A percentile compares a stretch with the other conserved stretches of the same genome.
phyloP scores from a whole-genome alignment of 2,113 vertebrate genomes.

The Paedocypris sp. region DNA sequence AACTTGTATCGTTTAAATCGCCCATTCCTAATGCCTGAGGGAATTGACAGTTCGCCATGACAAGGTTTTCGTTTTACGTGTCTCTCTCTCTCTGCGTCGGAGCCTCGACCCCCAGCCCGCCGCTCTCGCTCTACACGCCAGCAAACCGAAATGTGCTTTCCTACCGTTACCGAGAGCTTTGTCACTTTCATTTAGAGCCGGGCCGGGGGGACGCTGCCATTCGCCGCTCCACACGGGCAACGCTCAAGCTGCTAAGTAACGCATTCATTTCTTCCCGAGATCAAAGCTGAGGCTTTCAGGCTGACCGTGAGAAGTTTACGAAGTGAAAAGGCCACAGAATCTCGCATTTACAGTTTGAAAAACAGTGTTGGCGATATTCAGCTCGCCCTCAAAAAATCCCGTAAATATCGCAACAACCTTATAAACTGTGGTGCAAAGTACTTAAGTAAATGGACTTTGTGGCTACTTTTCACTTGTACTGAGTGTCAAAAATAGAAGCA shows the following conservation, averaged over 20 bases:
- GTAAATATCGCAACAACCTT: too few relatives aligned
- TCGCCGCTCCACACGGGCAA: slow-evolving; percentile 13
- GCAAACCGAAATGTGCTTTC: slow-evolving; percentile 6
- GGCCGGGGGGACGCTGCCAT: slow-evolving; percentile 6
- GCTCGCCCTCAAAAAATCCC: background rate
- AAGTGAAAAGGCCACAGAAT: slow-evolving; percentile 4
- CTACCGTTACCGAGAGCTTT: slow-evolving; percentile 29
- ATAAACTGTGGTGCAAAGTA: too few relatives aligned
- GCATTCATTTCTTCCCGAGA: slow-evolving; percentile 30
- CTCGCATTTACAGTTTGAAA: background rate
- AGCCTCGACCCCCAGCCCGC: background rate
- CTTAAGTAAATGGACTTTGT: too few relatives aligned
- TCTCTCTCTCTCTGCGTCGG: background rate
- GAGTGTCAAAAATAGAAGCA: too few relatives aligned
- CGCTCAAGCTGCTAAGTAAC: slow-evolving; percentile 30
- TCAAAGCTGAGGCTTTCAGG: slow-evolving; percentile 25
- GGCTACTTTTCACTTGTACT: too few relatives aligned
- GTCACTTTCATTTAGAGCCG: slow-evolving; percentile 37
- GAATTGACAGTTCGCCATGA: slow-evolving; percentile 43
- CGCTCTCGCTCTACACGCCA: background rate
- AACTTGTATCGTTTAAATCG: too few relatives aligned
- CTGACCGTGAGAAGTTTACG: background rate
- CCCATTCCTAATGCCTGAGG: too few relatives aligned
- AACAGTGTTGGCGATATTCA: background rate
- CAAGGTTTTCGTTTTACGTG: slow-evolving; percentile 33